These are phyloP conservation scores for Athetis lepigone DNA, from an alignment of 2,888 invertebrate genomes.

Conservation along the genomic window DNA sequence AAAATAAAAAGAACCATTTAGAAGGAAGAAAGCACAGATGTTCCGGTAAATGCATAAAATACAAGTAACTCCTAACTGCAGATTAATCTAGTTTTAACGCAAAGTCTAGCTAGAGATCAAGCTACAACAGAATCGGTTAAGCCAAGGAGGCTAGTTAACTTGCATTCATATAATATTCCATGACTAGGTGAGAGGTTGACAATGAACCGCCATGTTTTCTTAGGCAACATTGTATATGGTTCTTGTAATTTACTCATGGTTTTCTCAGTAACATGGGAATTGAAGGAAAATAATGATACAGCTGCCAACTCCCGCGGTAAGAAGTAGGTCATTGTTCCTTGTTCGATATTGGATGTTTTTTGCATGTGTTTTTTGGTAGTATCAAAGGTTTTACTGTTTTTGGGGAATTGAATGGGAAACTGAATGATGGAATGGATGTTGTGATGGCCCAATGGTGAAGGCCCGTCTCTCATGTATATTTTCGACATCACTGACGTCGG, in stretches of 20 bases:
- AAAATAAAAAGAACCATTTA: not conserved
- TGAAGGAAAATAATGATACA: slow-evolving; percentile 57
- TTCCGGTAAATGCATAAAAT: not conserved
- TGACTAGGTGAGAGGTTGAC: slow-evolving; percentile 65
- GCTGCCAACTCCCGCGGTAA: slow-evolving; percentile 43
- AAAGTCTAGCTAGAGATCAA: slow-evolving; percentile 10
- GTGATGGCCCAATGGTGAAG: no score
- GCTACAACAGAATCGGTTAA: slow-evolving; percentile 23
- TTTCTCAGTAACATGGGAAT: slow-evolving; percentile 46
- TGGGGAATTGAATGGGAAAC: not conserved
- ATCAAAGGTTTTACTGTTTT: not conserved
- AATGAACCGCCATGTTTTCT: slow-evolving; percentile 47
- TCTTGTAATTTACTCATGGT: slow-evolving; percentile 59
- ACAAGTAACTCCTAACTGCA: not conserved
- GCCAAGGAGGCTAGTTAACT: slow-evolving; percentile 34
- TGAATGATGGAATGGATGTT: no score
- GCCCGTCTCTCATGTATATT: no score
- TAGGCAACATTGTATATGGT: slow-evolving; percentile 45
- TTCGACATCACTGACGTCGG: no score
- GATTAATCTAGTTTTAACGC: not conserved
- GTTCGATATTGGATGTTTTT: slow-evolving; percentile 12
- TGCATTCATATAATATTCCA: slow-evolving; percentile 71
- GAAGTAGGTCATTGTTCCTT: slow-evolving; percentile 53
- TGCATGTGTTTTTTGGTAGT: not conserved
- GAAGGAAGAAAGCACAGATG: not conserved